Evolutionary conservation across 2,113 vertebrate species (phyloP).

Genomic region (Oryzias javanicus): DNA sequence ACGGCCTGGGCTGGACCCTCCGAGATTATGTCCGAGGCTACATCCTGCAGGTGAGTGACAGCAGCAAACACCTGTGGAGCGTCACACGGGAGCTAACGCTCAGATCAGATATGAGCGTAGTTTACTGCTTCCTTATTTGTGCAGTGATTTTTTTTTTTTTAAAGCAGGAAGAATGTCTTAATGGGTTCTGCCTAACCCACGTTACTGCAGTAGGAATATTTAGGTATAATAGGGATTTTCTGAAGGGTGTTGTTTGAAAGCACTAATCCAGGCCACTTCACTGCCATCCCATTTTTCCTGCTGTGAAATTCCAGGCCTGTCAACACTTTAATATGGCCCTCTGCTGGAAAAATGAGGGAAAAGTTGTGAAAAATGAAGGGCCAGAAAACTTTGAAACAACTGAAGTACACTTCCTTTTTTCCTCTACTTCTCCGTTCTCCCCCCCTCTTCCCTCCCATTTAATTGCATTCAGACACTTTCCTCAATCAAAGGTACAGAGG

Average conservation of each 20-base stretch:
- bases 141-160: slow-evolving; percentile 10
- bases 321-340: slow-evolving; percentile 52
- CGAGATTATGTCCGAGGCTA: slow-evolving; percentile 98
- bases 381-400: slow-evolving; percentile 73
- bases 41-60: slow-evolving; percentile 86
- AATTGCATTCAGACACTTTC: slow-evolving; percentile 81
- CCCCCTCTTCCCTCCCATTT: slow-evolving; percentile 47
- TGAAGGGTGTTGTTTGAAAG: slow-evolving; percentile 35
- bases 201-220: slow-evolving; percentile 19
- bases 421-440: slow-evolving; percentile 39
- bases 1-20: slow-evolving; percentile 95
- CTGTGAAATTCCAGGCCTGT: slow-evolving; percentile 55
- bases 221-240: slow-evolving; percentile 19
- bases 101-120: background rate
- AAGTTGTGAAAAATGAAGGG: slow-evolving; percentile 65
- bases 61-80: background rate
- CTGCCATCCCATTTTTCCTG: slow-evolving; percentile 49
- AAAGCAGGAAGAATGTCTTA: slow-evolving; percentile 15
- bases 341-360: slow-evolving; percentile 45
- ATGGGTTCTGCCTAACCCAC: slow-evolving; percentile 13
- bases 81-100: slow-evolving; percentile 6
- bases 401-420: slow-evolving; percentile 34
- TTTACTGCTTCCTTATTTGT: slow-evolving; percentile 19
- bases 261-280: slow-evolving; percentile 54
- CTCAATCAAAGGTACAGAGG: slow-evolving; percentile 75